These are phyloP conservation scores for Venturia canescens DNA, from an alignment of 1,140 invertebrate genomes.

Conservation along the genomic window DNA sequence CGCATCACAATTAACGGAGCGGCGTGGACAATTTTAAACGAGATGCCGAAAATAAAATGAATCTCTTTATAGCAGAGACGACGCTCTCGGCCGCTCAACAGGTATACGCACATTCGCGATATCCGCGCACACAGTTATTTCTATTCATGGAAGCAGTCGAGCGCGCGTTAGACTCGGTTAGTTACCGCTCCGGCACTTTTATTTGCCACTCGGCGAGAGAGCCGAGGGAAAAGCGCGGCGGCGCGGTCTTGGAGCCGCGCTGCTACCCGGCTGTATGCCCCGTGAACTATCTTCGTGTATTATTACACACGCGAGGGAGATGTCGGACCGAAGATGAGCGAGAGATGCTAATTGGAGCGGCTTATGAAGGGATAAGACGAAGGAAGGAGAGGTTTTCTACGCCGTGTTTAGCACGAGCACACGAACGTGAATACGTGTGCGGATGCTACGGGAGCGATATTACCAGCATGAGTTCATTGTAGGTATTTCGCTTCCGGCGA, in stretches of 20 bases:
- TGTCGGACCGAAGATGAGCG: not conserved
- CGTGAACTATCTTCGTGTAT: not conserved
- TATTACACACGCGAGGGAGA: not conserved
- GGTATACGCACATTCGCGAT: not conserved
- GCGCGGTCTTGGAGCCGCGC: constrained; percentile 39
- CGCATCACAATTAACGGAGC: too few species aligned
- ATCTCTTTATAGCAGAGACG: not conserved
- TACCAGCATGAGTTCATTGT: not conserved
- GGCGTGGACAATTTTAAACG: too few species aligned
- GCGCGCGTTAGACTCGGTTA: constrained; percentile 27
- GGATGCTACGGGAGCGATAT: not conserved
- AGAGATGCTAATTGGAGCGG: constrained; percentile 51
- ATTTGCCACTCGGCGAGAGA: constrained; percentile 7
- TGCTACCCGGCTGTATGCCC: not conserved
- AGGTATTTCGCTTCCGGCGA: constrained; percentile 28
- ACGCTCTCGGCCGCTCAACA: not conserved
- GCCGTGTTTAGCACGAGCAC: constrained; percentile 10
- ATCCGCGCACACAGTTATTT: not conserved
- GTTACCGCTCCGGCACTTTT: constrained; percentile 20
- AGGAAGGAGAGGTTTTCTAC: not conserved
- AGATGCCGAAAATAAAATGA: too few species aligned
- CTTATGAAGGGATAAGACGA: constrained; percentile 12
- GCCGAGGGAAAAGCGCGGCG: constrained; percentile 36
- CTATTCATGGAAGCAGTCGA: constrained; percentile 11
- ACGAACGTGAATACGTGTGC: not conserved